A percentile compares a stretch with the other conserved stretches of the same genome.
phyloP scores from a whole-genome alignment of 2,113 vertebrate species.

The Parus major region DNA sequence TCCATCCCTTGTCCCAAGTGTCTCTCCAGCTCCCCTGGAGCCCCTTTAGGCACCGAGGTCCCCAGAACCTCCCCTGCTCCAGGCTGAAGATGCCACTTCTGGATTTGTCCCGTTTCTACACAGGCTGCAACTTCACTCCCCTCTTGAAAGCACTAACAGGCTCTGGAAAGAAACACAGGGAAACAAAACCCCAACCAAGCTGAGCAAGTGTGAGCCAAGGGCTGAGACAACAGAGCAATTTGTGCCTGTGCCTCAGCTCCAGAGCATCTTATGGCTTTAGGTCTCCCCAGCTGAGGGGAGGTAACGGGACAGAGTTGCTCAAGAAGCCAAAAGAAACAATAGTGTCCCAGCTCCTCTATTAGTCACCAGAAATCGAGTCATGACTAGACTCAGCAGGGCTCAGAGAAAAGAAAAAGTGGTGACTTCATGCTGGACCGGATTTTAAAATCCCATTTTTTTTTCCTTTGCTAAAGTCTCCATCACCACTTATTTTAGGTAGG shows the following conservation, averaged over 20 bases:
- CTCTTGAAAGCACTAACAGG: not conserved
- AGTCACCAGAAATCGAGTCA: conserved; percentile 42
- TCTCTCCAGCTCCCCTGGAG: not conserved
- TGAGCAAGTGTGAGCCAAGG: not conserved
- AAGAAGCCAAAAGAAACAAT: conserved; percentile 64
- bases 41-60: not conserved
- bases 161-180: not conserved
- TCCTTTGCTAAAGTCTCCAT: not conserved
- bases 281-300: conserved; percentile 39
- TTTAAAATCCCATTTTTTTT: not conserved
- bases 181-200: not conserved
- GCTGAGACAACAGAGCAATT: not conserved
- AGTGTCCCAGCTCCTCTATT: conserved; percentile 10
- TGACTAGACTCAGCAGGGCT: conserved; percentile 51
- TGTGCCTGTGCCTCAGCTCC: not conserved
- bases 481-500: conserved; percentile 30
- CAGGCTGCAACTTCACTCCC: not conserved
- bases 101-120: not conserved
- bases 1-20: not conserved
- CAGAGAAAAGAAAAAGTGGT: conserved; percentile 37
- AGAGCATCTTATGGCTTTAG: conserved; percentile 18
- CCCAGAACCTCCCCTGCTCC: not conserved
- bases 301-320: conserved; percentile 32
- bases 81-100: accelerated
- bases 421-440: conserved; percentile 46